These are phyloP conservation scores for Drosophila elegans DNA, from an alignment of 1,140 invertebrate species.

Conservation along the genomic window DNA sequence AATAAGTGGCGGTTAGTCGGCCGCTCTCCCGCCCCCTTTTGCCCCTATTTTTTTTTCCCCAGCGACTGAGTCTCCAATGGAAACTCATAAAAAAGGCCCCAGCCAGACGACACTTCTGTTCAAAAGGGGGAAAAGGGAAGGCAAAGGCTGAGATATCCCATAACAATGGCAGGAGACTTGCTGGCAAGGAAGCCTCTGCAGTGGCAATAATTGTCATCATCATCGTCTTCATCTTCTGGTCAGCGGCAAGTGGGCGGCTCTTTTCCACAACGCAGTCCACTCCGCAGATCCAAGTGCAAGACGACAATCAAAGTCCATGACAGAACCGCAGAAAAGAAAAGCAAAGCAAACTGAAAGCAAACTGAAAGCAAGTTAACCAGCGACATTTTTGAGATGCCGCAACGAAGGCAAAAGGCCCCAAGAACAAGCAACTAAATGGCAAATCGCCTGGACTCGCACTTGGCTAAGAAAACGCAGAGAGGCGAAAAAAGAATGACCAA, in stretches of 20 bases:
- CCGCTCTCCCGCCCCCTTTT: constrained; percentile 31
- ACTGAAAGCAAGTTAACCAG: constrained; percentile 82
- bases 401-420: constrained; percentile 49
- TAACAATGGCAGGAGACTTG: constrained; percentile 58
- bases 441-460: constrained; percentile 25
- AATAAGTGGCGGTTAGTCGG: constrained; percentile 75
- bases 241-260: constrained; percentile 74
- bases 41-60: constrained; percentile 5
- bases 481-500: constrained; percentile 63
- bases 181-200: constrained; percentile 38
- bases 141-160: constrained; percentile 37
- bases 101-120: constrained; percentile 48
- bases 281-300: constrained; percentile 9
- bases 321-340: constrained; percentile 47
- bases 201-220: constrained; percentile 79
- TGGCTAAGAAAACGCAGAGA: constrained; percentile 13
- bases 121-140: constrained; percentile 15
- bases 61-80: constrained; percentile 40
- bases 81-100: constrained; percentile 70
- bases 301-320: constrained; percentile 75
- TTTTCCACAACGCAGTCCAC: constrained; percentile 28
- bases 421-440: constrained; percentile 63
- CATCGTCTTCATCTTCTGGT: constrained; percentile 69
- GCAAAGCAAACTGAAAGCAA: constrained; percentile 72
- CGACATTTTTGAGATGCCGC: constrained; percentile 80